Percentiles rank a stretch among this genome's conserved stretches.
Conservation (phyloP, 2,888 invertebrate species). For the Pseudeuparius sepicola region DNA sequence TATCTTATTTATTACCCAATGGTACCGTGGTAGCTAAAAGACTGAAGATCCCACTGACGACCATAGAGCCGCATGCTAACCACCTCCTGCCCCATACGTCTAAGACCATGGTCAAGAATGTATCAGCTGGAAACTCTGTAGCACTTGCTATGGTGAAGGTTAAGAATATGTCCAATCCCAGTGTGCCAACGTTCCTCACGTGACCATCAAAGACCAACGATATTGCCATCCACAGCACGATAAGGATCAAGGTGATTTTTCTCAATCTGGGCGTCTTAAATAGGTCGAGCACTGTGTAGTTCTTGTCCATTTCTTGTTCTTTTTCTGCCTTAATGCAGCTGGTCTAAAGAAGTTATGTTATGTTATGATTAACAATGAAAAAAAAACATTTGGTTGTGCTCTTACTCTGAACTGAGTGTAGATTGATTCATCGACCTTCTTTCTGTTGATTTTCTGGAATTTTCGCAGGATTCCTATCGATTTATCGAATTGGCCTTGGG, state of each 20-base stretch:
- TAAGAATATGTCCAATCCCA: slow-evolving; percentile 72
- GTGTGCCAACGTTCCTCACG: slow-evolving; percentile 75
- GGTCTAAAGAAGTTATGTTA: slow-evolving; percentile 45
- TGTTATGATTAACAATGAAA: too few relatives aligned
- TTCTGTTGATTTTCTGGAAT: slow-evolving; percentile 70
- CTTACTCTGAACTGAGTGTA: slow-evolving; percentile 65
- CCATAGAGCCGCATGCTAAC: slow-evolving; percentile 76
- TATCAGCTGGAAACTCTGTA: slow-evolving; percentile 78
- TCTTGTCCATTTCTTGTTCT: slow-evolving; percentile 58
- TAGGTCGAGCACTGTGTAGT: slow-evolving; percentile 70
- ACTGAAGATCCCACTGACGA: slow-evolving; percentile 71
- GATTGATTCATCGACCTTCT: slow-evolving; percentile 60
- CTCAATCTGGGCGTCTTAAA: slow-evolving; percentile 70
- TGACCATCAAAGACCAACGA: slow-evolving; percentile 83
- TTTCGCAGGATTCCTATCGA: slow-evolving; percentile 68
- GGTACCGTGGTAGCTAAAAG: slow-evolving; percentile 67
- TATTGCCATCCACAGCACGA: slow-evolving; percentile 83
- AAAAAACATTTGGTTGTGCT: slow-evolving; percentile 20
- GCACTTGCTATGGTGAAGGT: slow-evolving; percentile 78
- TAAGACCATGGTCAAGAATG: slow-evolving; percentile 64
- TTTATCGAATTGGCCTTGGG: slow-evolving; percentile 73
- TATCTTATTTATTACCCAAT: slow-evolving; percentile 49
- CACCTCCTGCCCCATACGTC: slow-evolving; percentile 78
- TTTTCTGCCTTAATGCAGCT: slow-evolving; percentile 58
- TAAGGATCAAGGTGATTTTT: slow-evolving; percentile 65